Base-by-base conservation (phyloP, 2,888 invertebrate genomes). In the Xanthorhoe spadicearia region DNA sequence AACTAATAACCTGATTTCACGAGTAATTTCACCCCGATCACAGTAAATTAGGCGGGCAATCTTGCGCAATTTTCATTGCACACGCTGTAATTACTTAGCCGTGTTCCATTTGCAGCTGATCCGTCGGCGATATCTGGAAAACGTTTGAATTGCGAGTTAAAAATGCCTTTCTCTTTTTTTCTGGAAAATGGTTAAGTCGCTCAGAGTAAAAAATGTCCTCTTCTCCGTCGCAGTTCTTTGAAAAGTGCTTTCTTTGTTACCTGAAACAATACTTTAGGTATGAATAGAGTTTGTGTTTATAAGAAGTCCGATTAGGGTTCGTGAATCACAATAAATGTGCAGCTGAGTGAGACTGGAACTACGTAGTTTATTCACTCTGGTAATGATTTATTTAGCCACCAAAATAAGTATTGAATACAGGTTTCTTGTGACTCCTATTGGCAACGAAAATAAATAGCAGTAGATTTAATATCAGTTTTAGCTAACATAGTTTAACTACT, bases 1-100 rank as follows among this genome's bases (percentile, higher is more conserved):
- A 75, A 77, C 75, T 74, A 74, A 80, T 80, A 74, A 76, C 77
- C 72, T 64, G 65, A 68, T 74, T 75, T 75, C 64, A 71, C 69
- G 71, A 66, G 68, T 67, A 71, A 74, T 74, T 74, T 71, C 71
- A 74, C 73, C 66, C 66, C 61, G 67, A 70, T 61, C 64, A 53
- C 64, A 52, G 66, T 71, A 50, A 62, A 65, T 72, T 69, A 70
- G 50, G 50, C 32, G 61, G 58, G 46, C 53, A 64, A 66, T 72
- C 61, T 62, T 70, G 55, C 48, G 28, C 19, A 43, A 50, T 61
- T 55, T 66, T 54, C 51, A 55, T 54, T 50, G 46, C 54, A 46
- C 54, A 62, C 28, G 3, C 35, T 62, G 54, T 51, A 59, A 53
- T 66, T 61, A 51, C 23, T 17, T 19, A 43, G 58, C 13, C 13